These are phyloP conservation scores for Chrysemys picta DNA, from an alignment of 2,113 vertebrate species.

Conservation along the genomic window DNA sequence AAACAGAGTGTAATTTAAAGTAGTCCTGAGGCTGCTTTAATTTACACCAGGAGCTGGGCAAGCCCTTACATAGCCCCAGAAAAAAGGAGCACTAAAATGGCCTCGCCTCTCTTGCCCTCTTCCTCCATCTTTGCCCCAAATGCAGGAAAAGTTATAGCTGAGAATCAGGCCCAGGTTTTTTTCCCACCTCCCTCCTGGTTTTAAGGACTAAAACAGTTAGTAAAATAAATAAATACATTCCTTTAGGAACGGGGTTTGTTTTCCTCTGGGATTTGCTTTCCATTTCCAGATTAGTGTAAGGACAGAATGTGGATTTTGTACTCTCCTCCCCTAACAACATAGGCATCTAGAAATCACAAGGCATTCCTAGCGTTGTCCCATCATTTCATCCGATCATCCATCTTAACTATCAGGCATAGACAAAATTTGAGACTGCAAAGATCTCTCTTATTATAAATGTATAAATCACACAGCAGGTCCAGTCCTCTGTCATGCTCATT, in stretches of 20 bases:
- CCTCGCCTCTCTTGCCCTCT: background rate
- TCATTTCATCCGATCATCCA: background rate
- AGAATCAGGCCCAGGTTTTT: background rate
- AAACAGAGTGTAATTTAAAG: background rate
- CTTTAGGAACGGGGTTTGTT: background rate
- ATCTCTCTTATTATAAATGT: background rate
- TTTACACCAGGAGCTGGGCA: background rate
- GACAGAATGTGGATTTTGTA: accelerated
- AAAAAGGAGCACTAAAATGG: background rate
- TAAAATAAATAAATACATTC: background rate
- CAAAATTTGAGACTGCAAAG: background rate
- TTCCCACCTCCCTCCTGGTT: background rate
- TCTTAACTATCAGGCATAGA: background rate
- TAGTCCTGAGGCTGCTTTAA: background rate
- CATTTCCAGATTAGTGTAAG: background rate
- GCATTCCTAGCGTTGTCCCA: background rate
- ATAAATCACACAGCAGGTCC: background rate
- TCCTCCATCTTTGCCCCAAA: background rate
- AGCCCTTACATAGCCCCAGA: background rate
- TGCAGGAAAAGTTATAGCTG: background rate
- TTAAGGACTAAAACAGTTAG: background rate
- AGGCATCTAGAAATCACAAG: background rate
- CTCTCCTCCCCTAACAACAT: background rate
- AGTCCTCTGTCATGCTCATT: background rate
- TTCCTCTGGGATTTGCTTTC: background rate